Evolutionary conservation across 2,113 vertebrate genomes (phyloP).

Genomic region (Baryphthengus martii): DNA sequence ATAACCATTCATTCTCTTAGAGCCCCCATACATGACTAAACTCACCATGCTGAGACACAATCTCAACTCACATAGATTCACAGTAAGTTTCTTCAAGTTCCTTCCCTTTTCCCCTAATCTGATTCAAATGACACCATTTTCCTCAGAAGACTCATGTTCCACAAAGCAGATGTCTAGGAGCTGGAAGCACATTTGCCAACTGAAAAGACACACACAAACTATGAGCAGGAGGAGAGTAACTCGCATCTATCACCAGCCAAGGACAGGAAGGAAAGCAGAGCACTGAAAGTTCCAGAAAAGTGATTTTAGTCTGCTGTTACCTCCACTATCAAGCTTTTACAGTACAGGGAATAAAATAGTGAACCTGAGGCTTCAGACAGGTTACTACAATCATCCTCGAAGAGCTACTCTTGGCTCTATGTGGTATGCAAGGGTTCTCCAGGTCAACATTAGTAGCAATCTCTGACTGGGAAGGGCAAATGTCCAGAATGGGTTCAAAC

Average conservation of each 20-base stretch:
- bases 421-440: not conserved
- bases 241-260: constrained; percentile 3
- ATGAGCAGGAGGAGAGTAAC: constrained; percentile 17
- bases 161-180: constrained; percentile 25
- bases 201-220: constrained; percentile 1
- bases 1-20: not conserved
- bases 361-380: not conserved
- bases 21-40: not conserved
- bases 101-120: not conserved
- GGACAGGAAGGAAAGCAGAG: constrained; percentile 25
- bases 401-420: not conserved
- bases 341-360: not conserved
- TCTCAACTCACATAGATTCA: not conserved
- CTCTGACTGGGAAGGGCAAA: not conserved
- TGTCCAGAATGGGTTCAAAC: not conserved
- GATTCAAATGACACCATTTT: not conserved
- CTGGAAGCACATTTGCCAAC: constrained; percentile 20
- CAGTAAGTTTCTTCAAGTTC: not conserved
- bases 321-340: not conserved
- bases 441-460: not conserved
- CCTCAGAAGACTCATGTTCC: not conserved
- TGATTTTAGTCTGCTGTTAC: not conserved
- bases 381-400: not conserved
- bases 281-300: not conserved
- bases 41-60: not conserved